Evolutionary conservation across 2,888 invertebrate species (phyloP).

Genomic region (Eulithis prunata): DNA sequence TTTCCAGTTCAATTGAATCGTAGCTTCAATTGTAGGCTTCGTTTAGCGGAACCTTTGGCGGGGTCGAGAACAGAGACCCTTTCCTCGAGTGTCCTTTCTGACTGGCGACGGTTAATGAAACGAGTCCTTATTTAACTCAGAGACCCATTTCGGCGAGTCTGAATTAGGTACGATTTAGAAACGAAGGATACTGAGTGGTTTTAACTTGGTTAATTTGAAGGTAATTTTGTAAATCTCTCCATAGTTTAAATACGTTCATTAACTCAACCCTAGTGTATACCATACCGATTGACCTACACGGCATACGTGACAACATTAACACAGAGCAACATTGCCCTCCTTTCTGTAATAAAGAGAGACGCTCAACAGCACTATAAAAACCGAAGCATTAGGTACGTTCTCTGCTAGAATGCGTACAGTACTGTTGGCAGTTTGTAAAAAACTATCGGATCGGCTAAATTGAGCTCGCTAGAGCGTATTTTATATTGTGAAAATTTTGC

Average conservation of each 20-base stretch:
- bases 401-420: slow-evolving; percentile 20
- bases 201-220: slow-evolving; percentile 8
- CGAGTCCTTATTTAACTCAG: slow-evolving; percentile 37
- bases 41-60: slow-evolving; percentile 48
- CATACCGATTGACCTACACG: slow-evolving; percentile 19
- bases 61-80: slow-evolving; percentile 29
- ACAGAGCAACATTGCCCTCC: slow-evolving; percentile 29
- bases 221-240: slow-evolving; percentile 7
- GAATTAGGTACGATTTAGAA: slow-evolving; percentile 26
- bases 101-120: slow-evolving; percentile 40
- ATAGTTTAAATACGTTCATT: not conserved
- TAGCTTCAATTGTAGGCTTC: slow-evolving; percentile 53
- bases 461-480: slow-evolving; percentile 8
- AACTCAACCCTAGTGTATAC: not conserved
- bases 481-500: slow-evolving; percentile 14
- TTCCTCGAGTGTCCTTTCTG: slow-evolving; percentile 35
- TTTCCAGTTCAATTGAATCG: slow-evolving; percentile 62
- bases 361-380: slow-evolving; percentile 24
- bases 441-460: slow-evolving; percentile 25
- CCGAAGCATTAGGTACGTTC: slow-evolving; percentile 20
- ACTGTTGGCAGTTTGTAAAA: slow-evolving; percentile 24
- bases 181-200: slow-evolving; percentile 10
- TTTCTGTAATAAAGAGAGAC: slow-evolving; percentile 25
- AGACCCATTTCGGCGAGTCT: slow-evolving; percentile 30
- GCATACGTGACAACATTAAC: slow-evolving; percentile 28